phyloP scores from a whole-genome alignment of 2,797 vertebrate genomes.

The Microctenopoma steveboyesi region DNA sequence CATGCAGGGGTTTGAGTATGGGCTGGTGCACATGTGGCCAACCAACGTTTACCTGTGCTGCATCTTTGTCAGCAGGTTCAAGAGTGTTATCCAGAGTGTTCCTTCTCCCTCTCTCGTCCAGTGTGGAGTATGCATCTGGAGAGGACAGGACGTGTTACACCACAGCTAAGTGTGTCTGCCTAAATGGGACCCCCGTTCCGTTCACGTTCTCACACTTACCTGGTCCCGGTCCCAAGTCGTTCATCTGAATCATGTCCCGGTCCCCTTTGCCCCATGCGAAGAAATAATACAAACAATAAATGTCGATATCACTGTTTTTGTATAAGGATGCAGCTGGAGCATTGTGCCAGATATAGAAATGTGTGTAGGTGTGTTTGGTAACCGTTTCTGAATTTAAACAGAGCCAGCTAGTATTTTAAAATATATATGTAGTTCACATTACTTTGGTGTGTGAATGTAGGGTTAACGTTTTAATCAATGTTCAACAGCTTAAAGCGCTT shows the following conservation, averaged over 20 bases:
- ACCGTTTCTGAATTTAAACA: slow-evolving; percentile 12
- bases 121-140: slow-evolving; percentile 88
- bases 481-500: background rate
- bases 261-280: slow-evolving; percentile 87
- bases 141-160: background rate
- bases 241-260: slow-evolving; percentile 94
- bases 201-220: slow-evolving; percentile 73
- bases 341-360: slow-evolving; percentile 9
- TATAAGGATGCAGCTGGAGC: background rate
- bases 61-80: slow-evolving; percentile 88
- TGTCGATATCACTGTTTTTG: background rate
- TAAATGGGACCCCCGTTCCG: background rate
- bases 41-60: slow-evolving; percentile 86
- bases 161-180: slow-evolving; percentile 7
- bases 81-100: slow-evolving; percentile 92
- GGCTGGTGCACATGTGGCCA: slow-evolving; percentile 52
- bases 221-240: slow-evolving; percentile 95
- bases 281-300: slow-evolving; percentile 31
- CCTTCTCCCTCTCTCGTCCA: slow-evolving; percentile 91
- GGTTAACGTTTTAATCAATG: background rate
- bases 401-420: slow-evolving; percentile 11
- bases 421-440: background rate
- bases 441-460: background rate
- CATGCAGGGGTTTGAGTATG: slow-evolving; percentile 43
- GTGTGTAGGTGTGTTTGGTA: slow-evolving; percentile 11